These are phyloP conservation scores for Xerus rutilus DNA, from an alignment of 2,797 vertebrate genomes.

Conservation along the genomic window DNA sequence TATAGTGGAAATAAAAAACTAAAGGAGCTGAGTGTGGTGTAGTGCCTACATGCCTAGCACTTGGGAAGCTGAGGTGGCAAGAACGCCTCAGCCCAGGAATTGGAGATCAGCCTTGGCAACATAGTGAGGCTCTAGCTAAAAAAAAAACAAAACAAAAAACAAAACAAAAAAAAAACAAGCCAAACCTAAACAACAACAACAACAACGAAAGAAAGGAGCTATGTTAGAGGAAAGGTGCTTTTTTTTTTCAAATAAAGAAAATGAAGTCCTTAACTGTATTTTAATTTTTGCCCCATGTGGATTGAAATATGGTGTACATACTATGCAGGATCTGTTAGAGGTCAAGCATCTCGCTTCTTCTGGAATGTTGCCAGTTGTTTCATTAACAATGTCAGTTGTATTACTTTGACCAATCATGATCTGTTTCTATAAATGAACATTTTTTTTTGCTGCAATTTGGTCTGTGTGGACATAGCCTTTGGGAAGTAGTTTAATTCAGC, in stretches of 20 bases:
- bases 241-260: slow-evolving; percentile 37
- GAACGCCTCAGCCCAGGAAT: not conserved
- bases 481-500: not conserved
- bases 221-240: not conserved
- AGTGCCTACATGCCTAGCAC: not conserved
- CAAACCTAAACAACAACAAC: not conserved
- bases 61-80: not conserved
- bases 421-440: slow-evolving; percentile 35
- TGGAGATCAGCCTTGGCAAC: not conserved
- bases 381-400: not conserved
- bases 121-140: not conserved
- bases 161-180: not conserved
- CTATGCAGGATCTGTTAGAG: slow-evolving; percentile 43
- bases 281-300: not conserved
- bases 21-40: not conserved
- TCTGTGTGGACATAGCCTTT: slow-evolving; percentile 19
- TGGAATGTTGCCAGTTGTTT: slow-evolving; percentile 29
- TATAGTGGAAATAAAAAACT: not conserved
- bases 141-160: not conserved
- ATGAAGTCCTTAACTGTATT: slow-evolving; percentile 12
- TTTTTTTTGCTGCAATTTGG: not conserved
- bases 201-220: not conserved
- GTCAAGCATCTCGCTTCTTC: not conserved
- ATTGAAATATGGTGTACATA: not conserved
- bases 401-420: not conserved